Percentiles rank a stretch among this genome's conserved stretches.
Conservation (phyloP, 1,140 invertebrate species). For the Bombyx mandarina region DNA sequence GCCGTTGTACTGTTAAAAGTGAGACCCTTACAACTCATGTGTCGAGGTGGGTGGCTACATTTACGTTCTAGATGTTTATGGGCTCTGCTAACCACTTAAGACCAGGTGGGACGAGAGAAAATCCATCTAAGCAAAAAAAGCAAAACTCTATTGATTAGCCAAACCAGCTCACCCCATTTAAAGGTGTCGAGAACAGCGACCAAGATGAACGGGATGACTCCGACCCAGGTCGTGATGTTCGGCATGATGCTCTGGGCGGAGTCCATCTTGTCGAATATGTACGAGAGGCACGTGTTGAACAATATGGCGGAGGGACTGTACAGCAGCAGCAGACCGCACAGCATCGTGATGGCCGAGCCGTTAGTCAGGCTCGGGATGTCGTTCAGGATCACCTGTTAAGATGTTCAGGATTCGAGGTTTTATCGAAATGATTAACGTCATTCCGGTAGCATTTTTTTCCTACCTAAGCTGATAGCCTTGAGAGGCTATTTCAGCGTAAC, state of each 20-base stretch:
- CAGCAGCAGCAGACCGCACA: conserved; percentile 77
- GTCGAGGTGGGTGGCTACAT: too few species aligned
- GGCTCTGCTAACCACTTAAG: too few species aligned
- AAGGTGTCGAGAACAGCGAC: conserved; percentile 80
- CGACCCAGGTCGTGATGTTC: conserved; percentile 81
- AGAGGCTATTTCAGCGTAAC: too few species aligned
- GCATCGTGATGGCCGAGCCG: conserved; percentile 77
- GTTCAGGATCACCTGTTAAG: conserved; percentile 55
- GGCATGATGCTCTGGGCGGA: conserved; percentile 84
- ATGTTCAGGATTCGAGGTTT: too few species aligned
- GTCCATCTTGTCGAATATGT: conserved; percentile 86
- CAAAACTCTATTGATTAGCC: background rate
- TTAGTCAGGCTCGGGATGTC: conserved; percentile 78
- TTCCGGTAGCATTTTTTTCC: too few species aligned
- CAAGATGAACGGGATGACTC: conserved; percentile 81
- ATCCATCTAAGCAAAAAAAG: too few species aligned
- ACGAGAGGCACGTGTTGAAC: conserved; percentile 82
- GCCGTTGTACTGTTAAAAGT: too few species aligned
- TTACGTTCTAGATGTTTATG: too few species aligned
- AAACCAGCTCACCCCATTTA: conserved; percentile 69
- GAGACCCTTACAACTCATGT: too few species aligned
- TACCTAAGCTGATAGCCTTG: too few species aligned
- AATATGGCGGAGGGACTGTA: conserved; percentile 84
- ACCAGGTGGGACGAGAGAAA: too few species aligned
- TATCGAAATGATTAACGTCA: too few species aligned